Base-by-base conservation (phyloP, 2,797 vertebrate species). In the Cirrhinus mrigala region DNA sequence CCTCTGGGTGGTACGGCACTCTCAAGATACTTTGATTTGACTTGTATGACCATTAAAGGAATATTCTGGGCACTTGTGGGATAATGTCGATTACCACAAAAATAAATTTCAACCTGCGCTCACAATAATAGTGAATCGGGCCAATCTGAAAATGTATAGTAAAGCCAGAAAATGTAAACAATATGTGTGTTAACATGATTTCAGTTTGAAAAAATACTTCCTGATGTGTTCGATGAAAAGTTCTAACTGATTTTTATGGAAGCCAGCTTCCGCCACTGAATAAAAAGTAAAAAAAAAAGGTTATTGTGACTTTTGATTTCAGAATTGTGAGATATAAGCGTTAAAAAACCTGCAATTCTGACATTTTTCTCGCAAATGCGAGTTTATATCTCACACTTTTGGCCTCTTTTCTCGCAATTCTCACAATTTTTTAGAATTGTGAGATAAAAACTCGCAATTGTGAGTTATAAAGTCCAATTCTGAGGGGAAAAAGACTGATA, bases 1-100 rank as follows among this genome's bases (percentile, higher is more conserved):
- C 74, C 81, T 88, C 81, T 80, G 85, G 84, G 87, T 85, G 86
- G 87, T 86, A 73, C 40, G 73, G 33, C 73, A 58, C 66, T 75
- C 74, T 87, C 29, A 60, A 86, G 74, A 85, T 76, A 81, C 74
- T 85, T 89, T 85, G 86, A 40, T 68, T 85, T 29, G 62, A 50
- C 80, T 58, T 76, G 71, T 81, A 83, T 84, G 75, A 44, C 18
- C 22, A 71, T 78, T 64, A 66, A 81, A 81, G 29, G 71, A 75
- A 52, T 79, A 54, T 74, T 79, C 73, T 71, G 44, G 75, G 24
- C 29, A 66, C 60, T 79, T 66, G 60, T 64, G 58, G 40, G 24
- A 29, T 66, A 6, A 46, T 79, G 64, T 69, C 24, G 29, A 69
- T 33, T 40, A 40, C 12, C 12, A 16, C 48, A 54, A 11, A 62